A percentile compares a stretch with the other conserved stretches of the same genome.
Conservation (phyloP, 2,113 vertebrate species). For the Blennius ocellaris region DNA sequence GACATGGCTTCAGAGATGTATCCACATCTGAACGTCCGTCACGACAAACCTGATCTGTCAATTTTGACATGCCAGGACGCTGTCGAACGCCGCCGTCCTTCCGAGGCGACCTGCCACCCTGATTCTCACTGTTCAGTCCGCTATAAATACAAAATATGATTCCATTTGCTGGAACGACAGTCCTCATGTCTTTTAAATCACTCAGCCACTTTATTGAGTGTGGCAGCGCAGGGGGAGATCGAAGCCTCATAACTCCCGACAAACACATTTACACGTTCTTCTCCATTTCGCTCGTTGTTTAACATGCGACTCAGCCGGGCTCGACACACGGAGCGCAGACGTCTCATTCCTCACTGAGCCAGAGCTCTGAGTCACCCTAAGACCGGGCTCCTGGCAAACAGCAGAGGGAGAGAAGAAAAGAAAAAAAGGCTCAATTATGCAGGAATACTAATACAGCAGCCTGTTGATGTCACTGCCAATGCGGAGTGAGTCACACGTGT, state of each 20-base stretch:
- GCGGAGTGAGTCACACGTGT: constrained; percentile 24
- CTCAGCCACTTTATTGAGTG: constrained; percentile 59
- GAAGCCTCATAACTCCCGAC: constrained; percentile 65
- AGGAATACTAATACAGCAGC: constrained; percentile 50
- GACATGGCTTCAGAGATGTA: constrained; percentile 34
- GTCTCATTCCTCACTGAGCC: constrained; percentile 45
- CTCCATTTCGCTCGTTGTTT: constrained; percentile 35
- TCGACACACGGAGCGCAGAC: constrained; percentile 39
- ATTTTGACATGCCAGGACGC: background rate
- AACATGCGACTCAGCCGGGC: constrained; percentile 49
- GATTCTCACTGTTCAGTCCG: constrained; percentile 51
- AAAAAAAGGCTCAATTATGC: constrained; percentile 26
- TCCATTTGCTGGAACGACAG: constrained; percentile 63
- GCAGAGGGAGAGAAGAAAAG: background rate
- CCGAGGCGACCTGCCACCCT: constrained; percentile 32
- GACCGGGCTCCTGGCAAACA: constrained; percentile 34
- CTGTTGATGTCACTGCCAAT: background rate
- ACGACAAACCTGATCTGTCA: constrained; percentile 18
- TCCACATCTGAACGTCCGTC: constrained; percentile 23
- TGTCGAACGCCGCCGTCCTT: constrained; percentile 1
- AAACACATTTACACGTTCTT: constrained; percentile 42
- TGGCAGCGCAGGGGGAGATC: constrained; percentile 58
- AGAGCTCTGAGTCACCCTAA: constrained; percentile 44
- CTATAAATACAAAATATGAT: constrained; percentile 65
- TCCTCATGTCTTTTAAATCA: constrained; percentile 67